Conservation (phyloP, 2,888 invertebrate genomes). For the Flexamia atlantica region DNA sequence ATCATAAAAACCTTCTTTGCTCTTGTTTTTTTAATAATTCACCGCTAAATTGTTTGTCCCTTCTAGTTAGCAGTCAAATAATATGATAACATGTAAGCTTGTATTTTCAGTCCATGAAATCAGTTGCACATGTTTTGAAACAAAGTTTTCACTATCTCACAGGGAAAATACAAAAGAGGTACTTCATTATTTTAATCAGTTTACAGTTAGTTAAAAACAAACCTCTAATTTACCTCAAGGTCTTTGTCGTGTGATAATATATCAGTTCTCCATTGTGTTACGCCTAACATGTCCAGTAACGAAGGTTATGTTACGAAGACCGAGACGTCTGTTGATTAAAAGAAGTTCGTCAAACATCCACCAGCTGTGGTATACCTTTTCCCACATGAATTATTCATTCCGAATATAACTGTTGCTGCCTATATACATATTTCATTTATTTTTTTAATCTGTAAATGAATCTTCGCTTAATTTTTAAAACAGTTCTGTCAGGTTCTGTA, state of each 20-base stretch:
- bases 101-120: no score
- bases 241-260: not conserved
- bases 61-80: no score
- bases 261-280: not conserved
- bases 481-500: no score
- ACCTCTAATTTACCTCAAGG: conserved; percentile 38
- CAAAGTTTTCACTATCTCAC: no score
- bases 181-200: conserved; percentile 8
- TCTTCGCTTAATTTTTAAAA: no score
- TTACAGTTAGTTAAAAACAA: not conserved
- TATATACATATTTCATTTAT: not conserved
- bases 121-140: no score
- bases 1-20: no score
- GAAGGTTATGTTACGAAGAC: not conserved
- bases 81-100: no score
- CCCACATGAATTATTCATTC: not conserved
- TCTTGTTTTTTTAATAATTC: no score
- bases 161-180: not conserved
- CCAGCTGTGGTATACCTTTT: not conserved
- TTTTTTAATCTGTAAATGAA: not conserved
- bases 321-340: not conserved
- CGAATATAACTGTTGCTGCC: not conserved
- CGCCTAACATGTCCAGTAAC: not conserved
- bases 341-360: not conserved
- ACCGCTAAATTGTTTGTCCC: no score